phyloP scores from a whole-genome alignment of 2,888 invertebrate species.

The Siphlonurus alternatus region DNA sequence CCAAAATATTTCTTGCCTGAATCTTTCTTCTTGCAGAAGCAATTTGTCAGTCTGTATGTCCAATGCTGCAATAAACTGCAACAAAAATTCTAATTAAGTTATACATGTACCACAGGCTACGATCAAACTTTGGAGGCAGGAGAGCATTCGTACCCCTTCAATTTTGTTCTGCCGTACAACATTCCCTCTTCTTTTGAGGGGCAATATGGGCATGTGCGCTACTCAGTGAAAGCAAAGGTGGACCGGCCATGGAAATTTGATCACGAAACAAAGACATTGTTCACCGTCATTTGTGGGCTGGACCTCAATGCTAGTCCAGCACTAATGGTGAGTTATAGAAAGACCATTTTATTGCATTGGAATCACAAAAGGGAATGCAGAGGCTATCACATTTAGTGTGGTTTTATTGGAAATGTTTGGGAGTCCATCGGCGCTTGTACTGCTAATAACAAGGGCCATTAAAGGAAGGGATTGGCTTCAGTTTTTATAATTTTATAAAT shows the following conservation, averaged over 20 bases:
- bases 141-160: constrained; percentile 58
- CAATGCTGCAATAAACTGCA: too few relatives aligned
- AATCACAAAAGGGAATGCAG: too few relatives aligned
- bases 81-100: too few relatives aligned
- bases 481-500: not conserved
- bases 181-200: constrained; percentile 71
- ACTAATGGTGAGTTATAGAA: constrained; percentile 46
- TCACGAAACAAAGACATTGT: constrained; percentile 62
- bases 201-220: constrained; percentile 55
- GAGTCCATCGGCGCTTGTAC: too few relatives aligned
- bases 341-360: constrained; percentile 15
- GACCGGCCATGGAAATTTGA: constrained; percentile 74
- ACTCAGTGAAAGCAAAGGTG: constrained; percentile 59
- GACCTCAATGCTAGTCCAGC: constrained; percentile 63
- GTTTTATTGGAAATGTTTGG: too few relatives aligned
- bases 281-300: constrained; percentile 62
- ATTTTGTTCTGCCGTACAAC: constrained; percentile 49
- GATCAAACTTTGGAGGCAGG: constrained; percentile 56
- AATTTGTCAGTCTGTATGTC: too few relatives aligned
- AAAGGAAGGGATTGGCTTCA: not conserved
- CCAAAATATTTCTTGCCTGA: too few relatives aligned
- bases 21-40: too few relatives aligned
- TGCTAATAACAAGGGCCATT: too few relatives aligned
- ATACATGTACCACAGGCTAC: constrained; percentile 36
- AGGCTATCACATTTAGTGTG: too few relatives aligned